Conservation (phyloP, 2,888 invertebrate genomes). For the Drosophila antonietae region DNA sequence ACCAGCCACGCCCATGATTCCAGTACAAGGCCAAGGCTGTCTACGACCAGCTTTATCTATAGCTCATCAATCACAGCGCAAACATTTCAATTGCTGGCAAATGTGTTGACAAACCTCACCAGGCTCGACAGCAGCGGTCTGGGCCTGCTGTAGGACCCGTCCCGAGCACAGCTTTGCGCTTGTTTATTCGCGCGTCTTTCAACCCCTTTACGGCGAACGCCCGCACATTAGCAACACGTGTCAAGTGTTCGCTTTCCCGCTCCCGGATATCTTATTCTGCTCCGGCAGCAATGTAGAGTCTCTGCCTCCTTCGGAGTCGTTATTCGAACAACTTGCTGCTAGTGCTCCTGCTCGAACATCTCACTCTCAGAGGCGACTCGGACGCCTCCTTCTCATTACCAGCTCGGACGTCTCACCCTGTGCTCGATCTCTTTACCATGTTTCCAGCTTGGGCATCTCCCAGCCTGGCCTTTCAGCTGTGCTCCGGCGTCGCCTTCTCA, state of each 20-base stretch:
- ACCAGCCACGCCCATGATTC: no score
- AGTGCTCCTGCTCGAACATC: neutral
- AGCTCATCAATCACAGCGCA: constrained; percentile 59
- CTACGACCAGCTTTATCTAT: neutral
- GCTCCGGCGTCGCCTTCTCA: neutral
- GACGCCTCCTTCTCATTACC: neutral
- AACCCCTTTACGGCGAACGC: neutral
- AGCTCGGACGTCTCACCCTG: no score
- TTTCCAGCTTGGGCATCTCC: neutral
- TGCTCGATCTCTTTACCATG: neutral
- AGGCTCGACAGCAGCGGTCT: constrained; percentile 11
- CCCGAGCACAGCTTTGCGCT: constrained; percentile 5
- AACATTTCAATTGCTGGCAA: constrained; percentile 72
- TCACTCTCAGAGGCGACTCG: neutral
- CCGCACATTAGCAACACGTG: constrained; percentile 72
- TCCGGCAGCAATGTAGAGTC: neutral
- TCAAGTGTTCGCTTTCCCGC: constrained; percentile 38
- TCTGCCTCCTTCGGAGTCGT: neutral
- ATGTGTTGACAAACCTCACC: constrained; percentile 68
- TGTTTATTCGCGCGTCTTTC: constrained; percentile 23
- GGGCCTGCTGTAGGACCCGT: neutral
- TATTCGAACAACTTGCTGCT: neutral
- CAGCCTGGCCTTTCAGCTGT: neutral
- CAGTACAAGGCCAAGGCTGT: neutral
- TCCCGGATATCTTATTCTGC: neutral